phyloP scores from a whole-genome alignment of 1,140 invertebrate genomes.

The Papilio machaon region DNA sequence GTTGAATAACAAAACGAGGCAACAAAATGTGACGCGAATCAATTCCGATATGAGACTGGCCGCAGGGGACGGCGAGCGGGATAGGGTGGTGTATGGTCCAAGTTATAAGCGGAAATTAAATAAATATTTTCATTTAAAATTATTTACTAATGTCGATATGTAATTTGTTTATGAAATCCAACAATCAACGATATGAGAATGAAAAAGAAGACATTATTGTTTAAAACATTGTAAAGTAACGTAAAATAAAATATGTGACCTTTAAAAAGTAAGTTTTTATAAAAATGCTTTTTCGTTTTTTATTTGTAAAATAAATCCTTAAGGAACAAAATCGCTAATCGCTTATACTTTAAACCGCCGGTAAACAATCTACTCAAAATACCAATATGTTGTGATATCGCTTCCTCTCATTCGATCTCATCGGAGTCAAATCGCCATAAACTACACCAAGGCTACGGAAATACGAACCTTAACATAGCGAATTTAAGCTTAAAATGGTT shows the following conservation, averaged over 20 bases:
- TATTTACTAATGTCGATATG: no score
- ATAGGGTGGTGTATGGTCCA: slow-evolving; percentile 20
- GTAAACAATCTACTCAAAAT: slow-evolving; percentile 57
- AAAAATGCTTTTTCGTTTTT: no score
- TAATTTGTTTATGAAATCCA: no score
- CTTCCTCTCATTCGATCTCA: slow-evolving; percentile 50
- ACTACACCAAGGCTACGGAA: neutral
- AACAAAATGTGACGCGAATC: slow-evolving; percentile 50
- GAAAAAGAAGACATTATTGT: no score
- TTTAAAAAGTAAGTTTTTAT: no score
- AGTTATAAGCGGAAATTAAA: slow-evolving; percentile 33
- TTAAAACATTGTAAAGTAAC: no score
- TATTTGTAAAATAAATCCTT: no score
- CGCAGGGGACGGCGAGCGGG: neutral
- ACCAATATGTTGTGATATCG: slow-evolving; percentile 63
- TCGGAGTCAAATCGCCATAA: neutral
- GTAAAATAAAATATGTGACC: no score
- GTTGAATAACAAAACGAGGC: slow-evolving; percentile 25
- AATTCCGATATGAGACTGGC: slow-evolving; percentile 50
- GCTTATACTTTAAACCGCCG: slow-evolving; percentile 40
- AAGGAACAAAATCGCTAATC: slow-evolving; percentile 29
- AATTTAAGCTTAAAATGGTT: neutral
- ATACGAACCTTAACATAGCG: neutral
- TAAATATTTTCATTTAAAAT: neutral
- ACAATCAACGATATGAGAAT: no score